Evolutionary conservation across 2,113 vertebrate species (phyloP).

Genomic region (Sander lucioperca): DNA sequence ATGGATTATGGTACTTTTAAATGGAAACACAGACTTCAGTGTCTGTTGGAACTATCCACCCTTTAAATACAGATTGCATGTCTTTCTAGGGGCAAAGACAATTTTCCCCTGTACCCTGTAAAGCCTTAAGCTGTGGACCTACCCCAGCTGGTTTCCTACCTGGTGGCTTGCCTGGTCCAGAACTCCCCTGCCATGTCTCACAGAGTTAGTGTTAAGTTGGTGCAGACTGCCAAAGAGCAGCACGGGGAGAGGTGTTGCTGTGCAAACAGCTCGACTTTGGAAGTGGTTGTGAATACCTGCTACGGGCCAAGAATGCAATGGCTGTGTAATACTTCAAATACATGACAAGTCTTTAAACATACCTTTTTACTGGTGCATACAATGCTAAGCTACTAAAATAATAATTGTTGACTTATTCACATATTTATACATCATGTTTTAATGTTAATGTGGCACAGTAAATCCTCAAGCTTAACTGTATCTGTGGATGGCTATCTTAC

Average conservation of each 20-base stretch:
- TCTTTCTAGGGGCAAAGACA: slow-evolving; percentile 9
- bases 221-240: slow-evolving; percentile 1
- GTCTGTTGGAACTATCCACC: neutral
- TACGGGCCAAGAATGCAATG: neutral
- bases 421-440: too few relatives aligned
- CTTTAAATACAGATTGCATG: neutral
- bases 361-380: too few relatives aligned
- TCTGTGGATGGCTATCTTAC: too few relatives aligned
- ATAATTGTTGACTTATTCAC: too few relatives aligned
- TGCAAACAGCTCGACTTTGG: neutral
- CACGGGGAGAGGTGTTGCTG: neutral
- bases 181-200: slow-evolving; percentile 4
- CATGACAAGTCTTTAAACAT: too few relatives aligned
- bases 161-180: neutral
- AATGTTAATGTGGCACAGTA: too few relatives aligned
- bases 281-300: neutral
- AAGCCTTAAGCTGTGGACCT: neutral
- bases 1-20: neutral
- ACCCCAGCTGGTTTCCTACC: neutral
- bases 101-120: neutral
- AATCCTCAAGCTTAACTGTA: too few relatives aligned
- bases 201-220: neutral
- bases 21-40: neutral
- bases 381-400: too few relatives aligned
- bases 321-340: neutral